A percentile compares a stretch with the other conserved stretches of the same genome.
phyloP scores from a whole-genome alignment of 1,140 invertebrate species.

The Zaprionus camerounensis region DNA sequence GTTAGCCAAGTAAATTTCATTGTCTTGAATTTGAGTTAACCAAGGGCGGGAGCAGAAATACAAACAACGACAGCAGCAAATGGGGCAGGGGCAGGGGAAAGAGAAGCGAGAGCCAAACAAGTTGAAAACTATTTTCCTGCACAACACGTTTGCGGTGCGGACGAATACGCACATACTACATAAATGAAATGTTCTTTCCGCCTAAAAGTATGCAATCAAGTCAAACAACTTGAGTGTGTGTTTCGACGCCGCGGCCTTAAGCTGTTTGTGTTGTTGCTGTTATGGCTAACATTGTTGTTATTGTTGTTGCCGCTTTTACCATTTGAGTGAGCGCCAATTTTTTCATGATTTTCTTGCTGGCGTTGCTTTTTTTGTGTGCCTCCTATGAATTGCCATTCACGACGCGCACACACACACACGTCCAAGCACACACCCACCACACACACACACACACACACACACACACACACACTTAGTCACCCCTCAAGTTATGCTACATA shows the following conservation, averaged over 20 bases:
- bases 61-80: not conserved
- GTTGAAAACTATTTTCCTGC: slow-evolving; percentile 58
- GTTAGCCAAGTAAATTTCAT: slow-evolving; percentile 22
- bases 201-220: slow-evolving; percentile 79
- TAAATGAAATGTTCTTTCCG: slow-evolving; percentile 62
- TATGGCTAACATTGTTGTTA: slow-evolving; percentile 3
- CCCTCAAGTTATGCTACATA: slow-evolving; percentile 66
- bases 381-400: slow-evolving; percentile 64
- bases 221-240: slow-evolving; percentile 62
- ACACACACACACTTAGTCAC: slow-evolving; percentile 16
- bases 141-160: slow-evolving; percentile 58
- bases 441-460: slow-evolving; percentile 18
- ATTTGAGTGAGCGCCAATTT: slow-evolving; percentile 52
- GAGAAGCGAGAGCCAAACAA: slow-evolving; percentile 19
- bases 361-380: slow-evolving; percentile 60
- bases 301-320: slow-evolving; percentile 41
- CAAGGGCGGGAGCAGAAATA: slow-evolving; percentile 4
- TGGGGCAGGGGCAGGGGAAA: not conserved
- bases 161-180: slow-evolving; percentile 16
- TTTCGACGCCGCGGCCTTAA: slow-evolving; percentile 41
- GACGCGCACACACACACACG: slow-evolving; percentile 32
- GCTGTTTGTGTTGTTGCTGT: slow-evolving; percentile 15
- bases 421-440: slow-evolving; percentile 5
- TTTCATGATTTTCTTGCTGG: slow-evolving; percentile 41
- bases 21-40: slow-evolving; percentile 20